A percentile compares a stretch with the other conserved stretches of the same genome.
These are phyloP conservation scores for Macropis europaea DNA, from an alignment of 2,888 invertebrate species.

Conservation along the genomic window DNA sequence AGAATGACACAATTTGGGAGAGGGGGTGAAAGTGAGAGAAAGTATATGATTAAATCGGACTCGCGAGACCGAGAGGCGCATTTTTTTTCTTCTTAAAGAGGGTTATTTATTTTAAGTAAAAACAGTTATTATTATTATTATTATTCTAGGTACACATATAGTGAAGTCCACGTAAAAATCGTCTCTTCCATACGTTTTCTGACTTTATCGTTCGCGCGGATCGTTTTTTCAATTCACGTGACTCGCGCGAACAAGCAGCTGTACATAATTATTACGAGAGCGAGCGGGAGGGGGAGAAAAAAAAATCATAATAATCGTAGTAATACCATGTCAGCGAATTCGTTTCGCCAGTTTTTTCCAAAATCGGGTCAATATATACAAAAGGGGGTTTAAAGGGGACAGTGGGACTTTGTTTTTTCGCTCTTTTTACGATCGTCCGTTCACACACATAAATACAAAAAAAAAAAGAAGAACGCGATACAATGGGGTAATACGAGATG, in stretches of 20 bases:
- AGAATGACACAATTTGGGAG: background rate
- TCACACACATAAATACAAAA: constrained; percentile 51
- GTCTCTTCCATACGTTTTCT: constrained; percentile 71
- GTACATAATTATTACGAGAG: constrained; percentile 64
- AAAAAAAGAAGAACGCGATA: constrained; percentile 15
- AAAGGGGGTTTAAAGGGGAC: constrained; percentile 49
- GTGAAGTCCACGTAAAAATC: constrained; percentile 66
- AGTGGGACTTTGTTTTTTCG: constrained; percentile 25
- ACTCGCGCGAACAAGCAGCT: constrained; percentile 47
- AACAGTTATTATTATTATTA: too few species aligned
- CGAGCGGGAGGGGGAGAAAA: too few species aligned
- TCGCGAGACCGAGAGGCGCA: constrained; percentile 55
- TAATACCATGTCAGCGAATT: constrained; percentile 40
- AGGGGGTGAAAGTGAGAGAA: background rate
- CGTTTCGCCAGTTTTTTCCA: constrained; percentile 27
- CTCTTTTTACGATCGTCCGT: constrained; percentile 48
- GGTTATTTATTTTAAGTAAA: constrained; percentile 74
- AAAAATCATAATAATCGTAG: background rate
- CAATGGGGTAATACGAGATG: constrained; percentile 32
- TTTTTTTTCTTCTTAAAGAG: constrained; percentile 60
- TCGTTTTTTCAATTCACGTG: constrained; percentile 27
- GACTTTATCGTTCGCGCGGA: constrained; percentile 57
- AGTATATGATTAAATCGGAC: constrained; percentile 24
- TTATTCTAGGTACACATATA: constrained; percentile 60
- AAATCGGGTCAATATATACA: constrained; percentile 50